phyloP scores from a whole-genome alignment of 2,888 invertebrate genomes.

The Pandemis cinnamomeana region DNA sequence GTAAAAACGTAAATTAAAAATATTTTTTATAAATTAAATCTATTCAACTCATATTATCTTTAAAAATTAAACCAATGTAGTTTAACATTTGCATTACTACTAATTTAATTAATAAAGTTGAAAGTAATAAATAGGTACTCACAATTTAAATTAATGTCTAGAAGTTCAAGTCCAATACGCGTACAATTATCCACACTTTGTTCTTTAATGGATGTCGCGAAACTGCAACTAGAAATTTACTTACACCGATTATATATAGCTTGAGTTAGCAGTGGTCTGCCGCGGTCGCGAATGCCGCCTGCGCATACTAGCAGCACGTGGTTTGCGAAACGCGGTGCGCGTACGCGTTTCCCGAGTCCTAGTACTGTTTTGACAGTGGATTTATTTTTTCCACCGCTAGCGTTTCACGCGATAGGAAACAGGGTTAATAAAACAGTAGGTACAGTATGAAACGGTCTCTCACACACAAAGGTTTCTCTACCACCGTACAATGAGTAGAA shows the following conservation, averaged over 20 bases:
- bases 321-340: neutral
- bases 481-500: no score
- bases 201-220: slow-evolving; percentile 49
- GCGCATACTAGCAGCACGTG: slow-evolving; percentile 2
- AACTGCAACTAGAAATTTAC: slow-evolving; percentile 50
- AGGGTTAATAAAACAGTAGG: no score
- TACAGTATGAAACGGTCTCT: no score
- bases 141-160: slow-evolving; percentile 13
- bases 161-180: neutral
- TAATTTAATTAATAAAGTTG: neutral
- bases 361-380: neutral
- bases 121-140: slow-evolving; percentile 4
- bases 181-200: slow-evolving; percentile 34
- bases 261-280: slow-evolving; percentile 23
- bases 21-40: no score
- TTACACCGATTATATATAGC: slow-evolving; percentile 50
- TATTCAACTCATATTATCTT: no score
- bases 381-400: neutral
- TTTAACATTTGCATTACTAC: no score
- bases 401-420: no score
- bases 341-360: slow-evolving; percentile 1
- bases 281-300: slow-evolving; percentile 9
- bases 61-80: no score
- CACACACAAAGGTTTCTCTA: no score
- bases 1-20: no score